Evolutionary conservation across 1,140 invertebrate species (phyloP), one percentile per base, ranked within the genome.

Genomic region (Caenorhabditis remanei): DNA sequence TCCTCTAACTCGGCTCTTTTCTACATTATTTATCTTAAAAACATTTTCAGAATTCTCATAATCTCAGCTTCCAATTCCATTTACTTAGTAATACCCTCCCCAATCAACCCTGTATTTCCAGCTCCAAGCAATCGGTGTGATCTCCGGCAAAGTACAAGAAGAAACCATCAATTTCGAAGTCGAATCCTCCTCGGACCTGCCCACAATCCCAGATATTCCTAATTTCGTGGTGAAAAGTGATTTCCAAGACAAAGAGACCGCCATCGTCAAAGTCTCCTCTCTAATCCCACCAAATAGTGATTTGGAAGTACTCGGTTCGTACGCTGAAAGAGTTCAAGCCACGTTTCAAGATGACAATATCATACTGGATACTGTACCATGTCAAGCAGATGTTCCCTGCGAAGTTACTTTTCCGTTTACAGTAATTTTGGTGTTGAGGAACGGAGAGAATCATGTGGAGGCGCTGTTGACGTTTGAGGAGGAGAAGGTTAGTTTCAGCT

Each of bases 61-160:
- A 8, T 53, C 1, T 11, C 11, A 53, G 9, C 50, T 53, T 53
- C 1, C 50, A 5, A 53, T 0, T 32, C 32, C 32, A 32, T 32
- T 32, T 32, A 32, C 32, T 32, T 32, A 32, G 32, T 32, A 32
- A 32, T 32, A 0, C 32, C 32, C 32, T 19, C 1, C 6, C 13
- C 8, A 40, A n/a, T n/a, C n/a, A n/a, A n/a, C n/a, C n/a, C n/a
- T n/a, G n/a, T 40, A 46, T 24, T 79, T 79, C 53, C n/a, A 79
- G 71, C 46, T 79, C 9, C 71, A 79, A 79, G 71, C 71, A 24
- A 79, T 79, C 46, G 71, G 71, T 46, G 71, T 79, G 8, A 79
- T 79, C 6, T 79, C 71, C 24, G 71, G 71, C n/a, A 79, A 79
- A 79, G 71, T 79, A 5, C 71, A 79, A 79, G 71, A 79, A 53